These are phyloP conservation scores for Hiodon alosoides DNA, from an alignment of 2,113 vertebrate species.

Conservation along the genomic window DNA sequence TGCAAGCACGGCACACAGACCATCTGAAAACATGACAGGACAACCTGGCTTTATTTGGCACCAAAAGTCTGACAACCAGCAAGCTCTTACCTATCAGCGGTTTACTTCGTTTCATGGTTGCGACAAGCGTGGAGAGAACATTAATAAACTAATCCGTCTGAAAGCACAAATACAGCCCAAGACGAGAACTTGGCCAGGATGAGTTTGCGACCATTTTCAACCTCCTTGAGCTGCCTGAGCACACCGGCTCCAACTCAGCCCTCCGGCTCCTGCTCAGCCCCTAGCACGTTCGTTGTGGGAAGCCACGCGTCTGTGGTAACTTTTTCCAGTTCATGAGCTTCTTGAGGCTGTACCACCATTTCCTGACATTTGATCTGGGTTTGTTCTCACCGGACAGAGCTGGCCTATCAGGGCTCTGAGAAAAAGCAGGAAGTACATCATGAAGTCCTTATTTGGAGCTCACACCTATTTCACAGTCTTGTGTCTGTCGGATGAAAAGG, in stretches of 20 bases:
- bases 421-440: constrained; percentile 1
- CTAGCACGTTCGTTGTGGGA: constrained; percentile 31
- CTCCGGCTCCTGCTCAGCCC: constrained; percentile 16
- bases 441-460: neutral
- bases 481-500: neutral
- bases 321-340: constrained; percentile 53
- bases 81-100: constrained; percentile 46
- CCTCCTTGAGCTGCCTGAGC: constrained; percentile 3
- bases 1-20: neutral
- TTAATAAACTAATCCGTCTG: constrained; percentile 24
- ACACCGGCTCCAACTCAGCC: constrained; percentile 19
- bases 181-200: neutral
- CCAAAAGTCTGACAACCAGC: neutral
- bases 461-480: neutral
- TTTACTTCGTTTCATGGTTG: constrained; percentile 40
- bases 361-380: constrained; percentile 29
- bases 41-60: neutral
- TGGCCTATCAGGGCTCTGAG: constrained; percentile 21
- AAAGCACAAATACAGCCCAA: constrained; percentile 1
- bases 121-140: constrained; percentile 2
- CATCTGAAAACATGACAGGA: neutral
- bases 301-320: constrained; percentile 41
- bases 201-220: constrained; percentile 28
- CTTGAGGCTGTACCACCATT: constrained; percentile 14
- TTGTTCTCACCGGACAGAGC: neutral